A percentile compares a stretch with the other conserved stretches of the same genome.
phyloP scores from a whole-genome alignment of 2,113 vertebrate genomes.

The Cyanoramphus novaezelandiae region DNA sequence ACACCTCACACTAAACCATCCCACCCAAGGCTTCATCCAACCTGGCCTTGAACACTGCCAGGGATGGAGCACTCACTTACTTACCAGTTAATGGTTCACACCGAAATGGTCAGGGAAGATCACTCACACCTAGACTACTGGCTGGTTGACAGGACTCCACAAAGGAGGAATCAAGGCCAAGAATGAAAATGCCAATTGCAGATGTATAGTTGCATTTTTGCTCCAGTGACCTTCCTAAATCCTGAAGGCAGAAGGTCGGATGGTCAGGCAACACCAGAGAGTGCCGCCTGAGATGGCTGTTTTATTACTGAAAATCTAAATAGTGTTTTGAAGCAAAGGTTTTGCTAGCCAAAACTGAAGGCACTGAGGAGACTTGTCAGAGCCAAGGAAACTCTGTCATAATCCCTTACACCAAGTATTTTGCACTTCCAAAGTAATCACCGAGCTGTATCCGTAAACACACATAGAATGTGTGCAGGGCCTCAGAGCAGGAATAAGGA shows the following conservation, averaged over 20 bases:
- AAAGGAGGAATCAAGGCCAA: background rate
- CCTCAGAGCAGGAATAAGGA: background rate
- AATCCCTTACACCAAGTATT: background rate
- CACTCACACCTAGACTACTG: background rate
- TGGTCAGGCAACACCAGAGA: background rate
- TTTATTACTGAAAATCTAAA: background rate
- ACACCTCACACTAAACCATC: too few relatives aligned
- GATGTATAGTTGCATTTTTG: background rate
- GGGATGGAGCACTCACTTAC: too few relatives aligned
- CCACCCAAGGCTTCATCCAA: too few relatives aligned
- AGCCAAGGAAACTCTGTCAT: background rate
- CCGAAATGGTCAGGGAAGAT: background rate
- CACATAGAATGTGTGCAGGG: background rate
- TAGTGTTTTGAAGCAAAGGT: background rate
- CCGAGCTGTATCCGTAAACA: background rate
- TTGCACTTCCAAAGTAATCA: constrained; percentile 38
- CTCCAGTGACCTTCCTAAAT: background rate
- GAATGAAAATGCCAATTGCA: background rate
- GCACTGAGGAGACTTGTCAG: background rate
- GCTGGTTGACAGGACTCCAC: background rate
- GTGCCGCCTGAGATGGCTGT: background rate
- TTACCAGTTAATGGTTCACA: background rate
- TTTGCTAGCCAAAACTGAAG: background rate
- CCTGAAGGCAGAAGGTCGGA: background rate
- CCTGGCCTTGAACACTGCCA: too few relatives aligned